Percentiles rank a stretch among this genome's conserved stretches.
phyloP scores from a whole-genome alignment of 2,797 vertebrate genomes.

The Coendou prehensilis region DNA sequence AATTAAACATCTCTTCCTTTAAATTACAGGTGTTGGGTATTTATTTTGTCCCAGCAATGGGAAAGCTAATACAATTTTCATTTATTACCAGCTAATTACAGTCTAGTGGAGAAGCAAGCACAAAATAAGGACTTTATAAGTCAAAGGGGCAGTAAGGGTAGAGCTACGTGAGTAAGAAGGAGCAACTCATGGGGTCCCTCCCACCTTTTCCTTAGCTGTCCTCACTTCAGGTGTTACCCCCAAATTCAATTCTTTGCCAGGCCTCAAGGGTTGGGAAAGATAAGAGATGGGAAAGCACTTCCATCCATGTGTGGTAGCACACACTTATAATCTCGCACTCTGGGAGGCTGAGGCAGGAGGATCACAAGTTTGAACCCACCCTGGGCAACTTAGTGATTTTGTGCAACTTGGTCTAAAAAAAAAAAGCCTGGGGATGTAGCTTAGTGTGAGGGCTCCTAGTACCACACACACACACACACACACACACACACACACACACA shows the following conservation, averaged over 20 bases:
- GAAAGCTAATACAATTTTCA: neutral
- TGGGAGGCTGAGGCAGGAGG: neutral
- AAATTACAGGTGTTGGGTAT: neutral
- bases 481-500: too few relatives aligned
- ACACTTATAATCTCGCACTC: neutral
- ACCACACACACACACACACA: too few relatives aligned
- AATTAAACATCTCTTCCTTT: neutral
- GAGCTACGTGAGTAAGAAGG: neutral
- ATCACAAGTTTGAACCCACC: neutral
- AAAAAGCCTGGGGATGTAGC: neutral
- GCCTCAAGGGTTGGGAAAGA: neutral
- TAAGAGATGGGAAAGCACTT: neutral
- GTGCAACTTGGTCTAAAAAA: neutral
- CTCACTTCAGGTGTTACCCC: neutral
- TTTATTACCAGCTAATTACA: slow-evolving; percentile 18
- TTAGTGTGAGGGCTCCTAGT: too few relatives aligned
- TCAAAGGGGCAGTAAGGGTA: neutral
- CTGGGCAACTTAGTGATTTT: neutral
- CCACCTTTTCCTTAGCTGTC: neutral
- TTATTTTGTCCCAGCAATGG: neutral
- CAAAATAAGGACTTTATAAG: neutral
- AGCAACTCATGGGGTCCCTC: neutral
- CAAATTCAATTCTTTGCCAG: neutral
- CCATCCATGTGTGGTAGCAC: neutral
- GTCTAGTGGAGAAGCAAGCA: neutral